A percentile compares a stretch with the other conserved stretches of the same genome.
These are phyloP conservation scores for Nomada ruficornis DNA, from an alignment of 2,888 invertebrate species.

Conservation along the genomic window DNA sequence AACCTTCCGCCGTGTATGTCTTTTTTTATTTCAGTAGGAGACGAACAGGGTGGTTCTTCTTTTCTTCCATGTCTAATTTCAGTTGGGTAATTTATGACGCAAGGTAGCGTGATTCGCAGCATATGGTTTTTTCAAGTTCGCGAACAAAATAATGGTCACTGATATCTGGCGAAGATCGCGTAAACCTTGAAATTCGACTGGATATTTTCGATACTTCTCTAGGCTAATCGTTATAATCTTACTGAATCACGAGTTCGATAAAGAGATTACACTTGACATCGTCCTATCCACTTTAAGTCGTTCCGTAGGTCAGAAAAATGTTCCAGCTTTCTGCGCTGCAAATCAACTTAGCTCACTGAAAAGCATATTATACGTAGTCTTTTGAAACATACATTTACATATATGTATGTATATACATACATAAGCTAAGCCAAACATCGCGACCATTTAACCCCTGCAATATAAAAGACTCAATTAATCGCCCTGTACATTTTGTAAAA, in stretches of 20 bases:
- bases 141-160: slow-evolving; percentile 5
- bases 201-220: slow-evolving; percentile 14
- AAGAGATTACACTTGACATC: slow-evolving; percentile 19
- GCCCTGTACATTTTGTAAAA: too few species aligned
- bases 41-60: background rate
- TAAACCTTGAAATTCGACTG: background rate
- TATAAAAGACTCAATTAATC: too few species aligned
- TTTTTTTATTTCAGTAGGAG: background rate
- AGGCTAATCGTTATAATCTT: background rate
- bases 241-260: background rate
- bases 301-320: slow-evolving; percentile 37
- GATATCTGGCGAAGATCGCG: background rate
- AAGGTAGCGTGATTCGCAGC: background rate
- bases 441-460: background rate
- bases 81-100: too few species aligned
- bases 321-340: slow-evolving; percentile 15
- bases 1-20: background rate
- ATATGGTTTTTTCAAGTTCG: background rate
- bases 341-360: slow-evolving; percentile 23
- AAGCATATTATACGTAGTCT: background rate
- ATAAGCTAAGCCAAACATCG: background rate
- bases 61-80: background rate
- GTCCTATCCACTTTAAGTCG: slow-evolving; percentile 59
- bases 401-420: background rate
- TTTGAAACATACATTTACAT: background rate